phyloP scores from a whole-genome alignment of 2,888 invertebrate genomes.

The Papilio protenor region DNA sequence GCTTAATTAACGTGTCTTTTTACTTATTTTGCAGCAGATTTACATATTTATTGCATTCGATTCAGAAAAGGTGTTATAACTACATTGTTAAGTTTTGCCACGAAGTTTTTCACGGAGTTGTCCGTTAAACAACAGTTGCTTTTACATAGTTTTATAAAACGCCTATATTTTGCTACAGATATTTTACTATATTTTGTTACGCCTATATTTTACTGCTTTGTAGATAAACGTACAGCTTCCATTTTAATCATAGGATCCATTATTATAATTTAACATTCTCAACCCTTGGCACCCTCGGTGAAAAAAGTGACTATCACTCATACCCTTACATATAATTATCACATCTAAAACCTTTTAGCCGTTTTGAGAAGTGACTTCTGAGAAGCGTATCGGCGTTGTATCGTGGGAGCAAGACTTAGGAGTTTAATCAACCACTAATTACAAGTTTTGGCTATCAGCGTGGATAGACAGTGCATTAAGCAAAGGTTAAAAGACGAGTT shows the following conservation, averaged over 20 bases:
- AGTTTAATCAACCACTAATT: conserved; percentile 76
- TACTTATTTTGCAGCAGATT: background rate
- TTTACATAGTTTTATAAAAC: too few relatives aligned
- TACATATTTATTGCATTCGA: background rate
- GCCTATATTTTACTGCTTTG: background rate
- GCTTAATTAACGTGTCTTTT: conserved; percentile 7
- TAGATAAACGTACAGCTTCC: conserved; percentile 61
- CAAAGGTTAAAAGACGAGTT: conserved; percentile 58
- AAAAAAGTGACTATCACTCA: conserved; percentile 63
- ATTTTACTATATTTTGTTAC: too few relatives aligned
- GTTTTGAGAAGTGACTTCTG: conserved; percentile 73
- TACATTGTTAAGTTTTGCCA: background rate
- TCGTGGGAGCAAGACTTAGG: conserved; percentile 72
- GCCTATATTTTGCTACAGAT: background rate
- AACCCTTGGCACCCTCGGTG: conserved; percentile 57
- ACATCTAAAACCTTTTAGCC: conserved; percentile 83
- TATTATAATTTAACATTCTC: conserved; percentile 59
- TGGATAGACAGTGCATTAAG: conserved; percentile 78
- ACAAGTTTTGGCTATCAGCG: conserved; percentile 78
- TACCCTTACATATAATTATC: conserved; percentile 78
- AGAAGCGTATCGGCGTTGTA: conserved; percentile 68
- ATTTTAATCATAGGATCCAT: conserved; percentile 72
- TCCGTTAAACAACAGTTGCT: too few relatives aligned
- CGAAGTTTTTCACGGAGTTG: background rate
- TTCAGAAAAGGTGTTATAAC: background rate